Evolutionary conservation across 2,113 vertebrate genomes (phyloP), one percentile per base, ranked within the genome.

Genomic region (Eublepharis macularius): DNA sequence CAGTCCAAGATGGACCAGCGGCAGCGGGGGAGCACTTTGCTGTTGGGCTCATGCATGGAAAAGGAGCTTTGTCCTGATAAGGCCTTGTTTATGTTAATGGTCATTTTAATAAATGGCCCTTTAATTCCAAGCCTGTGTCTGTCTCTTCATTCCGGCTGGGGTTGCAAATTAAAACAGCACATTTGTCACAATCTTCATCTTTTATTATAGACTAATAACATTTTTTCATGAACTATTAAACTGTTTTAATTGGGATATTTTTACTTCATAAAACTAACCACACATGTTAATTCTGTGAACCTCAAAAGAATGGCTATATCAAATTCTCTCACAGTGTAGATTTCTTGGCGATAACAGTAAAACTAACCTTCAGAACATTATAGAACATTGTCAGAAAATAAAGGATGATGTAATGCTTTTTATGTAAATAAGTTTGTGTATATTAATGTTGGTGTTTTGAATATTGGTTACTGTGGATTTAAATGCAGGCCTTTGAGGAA

Each of bases 291-390:
- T 82, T 88, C 45, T 69, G 41, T 14, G 17, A 36, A 68, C 63
- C 75, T 76, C 65, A 74, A 86, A 90, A 86, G 21, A 54, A 32
- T 16, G 4, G 12, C 34, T 34, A 63, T 19, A 19, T 24, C 34
- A 86, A 90, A 82, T 91, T 87, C 70, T 32, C 90, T 92, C n/a
- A 83, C 83, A 87, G 65, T 86, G 89, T 90, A 43, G 43, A 69
- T 86, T 93, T 87, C 76, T 81, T 92, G 87, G 88, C 86, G 29
- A 43, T 63, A 89, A 83, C 82, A 85, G 73, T 83, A 92, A n/a
- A n/a, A 85, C 8, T 45, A 65, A 83, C 21, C 17, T 39, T 66
- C 75, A 91, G n/a, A 90, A 89, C 60, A 79, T 78, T 78, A 83
- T 24, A 60, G 32, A 81, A 57, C 47, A 24, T 11, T 83, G 47